phyloP scores from a whole-genome alignment of 2,797 vertebrate species.

The Myripristis jacobus region DNA sequence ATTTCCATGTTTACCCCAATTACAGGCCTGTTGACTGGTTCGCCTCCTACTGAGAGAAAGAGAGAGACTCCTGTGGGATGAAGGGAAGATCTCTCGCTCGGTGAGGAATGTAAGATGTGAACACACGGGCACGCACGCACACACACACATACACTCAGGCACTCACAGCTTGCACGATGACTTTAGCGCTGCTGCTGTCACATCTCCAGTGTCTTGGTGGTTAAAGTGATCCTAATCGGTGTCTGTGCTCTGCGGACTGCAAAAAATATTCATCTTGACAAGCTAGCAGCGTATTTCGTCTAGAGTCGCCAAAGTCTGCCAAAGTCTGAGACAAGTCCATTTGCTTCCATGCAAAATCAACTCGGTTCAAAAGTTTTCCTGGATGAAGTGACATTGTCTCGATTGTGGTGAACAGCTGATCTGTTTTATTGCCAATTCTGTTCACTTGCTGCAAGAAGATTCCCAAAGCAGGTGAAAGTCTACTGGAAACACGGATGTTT shows the following conservation, averaged over 20 bases:
- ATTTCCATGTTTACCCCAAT: slow-evolving; percentile 72
- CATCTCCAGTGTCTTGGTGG: slow-evolving; percentile 18
- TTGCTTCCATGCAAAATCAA: neutral
- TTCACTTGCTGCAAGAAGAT: too few species aligned
- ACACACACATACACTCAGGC: neutral
- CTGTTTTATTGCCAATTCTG: too few species aligned
- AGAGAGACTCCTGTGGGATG: slow-evolving; percentile 51
- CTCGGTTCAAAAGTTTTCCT: neutral
- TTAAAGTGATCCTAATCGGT: slow-evolving; percentile 52
- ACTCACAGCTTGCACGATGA: neutral
- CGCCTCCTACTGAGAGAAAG: slow-evolving; percentile 53
- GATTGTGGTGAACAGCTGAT: too few species aligned
- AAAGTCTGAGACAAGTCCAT: neutral
- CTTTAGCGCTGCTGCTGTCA: slow-evolving; percentile 41
- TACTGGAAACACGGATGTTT: too few species aligned
- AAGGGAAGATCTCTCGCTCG: slow-evolving; percentile 36
- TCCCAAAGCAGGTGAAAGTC: too few species aligned
- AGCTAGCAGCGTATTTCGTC: too few species aligned
- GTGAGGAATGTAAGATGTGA: slow-evolving; percentile 11
- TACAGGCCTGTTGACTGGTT: slow-evolving; percentile 63
- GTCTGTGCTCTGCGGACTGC: slow-evolving; percentile 35
- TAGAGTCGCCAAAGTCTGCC: neutral
- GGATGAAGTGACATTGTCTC: too few species aligned
- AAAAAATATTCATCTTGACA: slow-evolving; percentile 30
- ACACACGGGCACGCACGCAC: slow-evolving; percentile 2